phyloP scores from a whole-genome alignment of 2,888 invertebrate genomes.

The Tyria jacobaeae region DNA sequence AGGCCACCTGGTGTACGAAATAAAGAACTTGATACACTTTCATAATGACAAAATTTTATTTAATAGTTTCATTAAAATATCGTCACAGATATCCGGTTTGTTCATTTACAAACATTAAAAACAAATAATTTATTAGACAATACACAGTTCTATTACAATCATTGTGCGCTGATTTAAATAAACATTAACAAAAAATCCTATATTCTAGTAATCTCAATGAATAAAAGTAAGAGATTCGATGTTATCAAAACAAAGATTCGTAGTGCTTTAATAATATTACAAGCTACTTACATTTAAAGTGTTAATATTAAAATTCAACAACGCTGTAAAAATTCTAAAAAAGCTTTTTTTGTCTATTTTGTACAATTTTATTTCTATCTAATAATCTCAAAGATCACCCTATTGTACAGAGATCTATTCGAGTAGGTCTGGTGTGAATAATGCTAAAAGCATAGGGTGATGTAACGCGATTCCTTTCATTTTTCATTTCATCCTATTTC shows the following conservation, averaged over 20 bases:
- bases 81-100: conserved; percentile 72
- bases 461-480: neutral
- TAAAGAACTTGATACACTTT: conserved; percentile 36
- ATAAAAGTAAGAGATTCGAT: conserved; percentile 80
- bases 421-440: conserved; percentile 22
- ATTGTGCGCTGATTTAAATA: conserved; percentile 80
- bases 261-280: conserved; percentile 63
- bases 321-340: conserved; percentile 77
- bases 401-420: conserved; percentile 47
- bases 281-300: conserved; percentile 46
- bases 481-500: neutral
- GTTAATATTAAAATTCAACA: conserved; percentile 67
- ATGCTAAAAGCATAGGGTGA: neutral
- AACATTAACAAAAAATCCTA: conserved; percentile 74
- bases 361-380: conserved; percentile 69
- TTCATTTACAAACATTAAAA: conserved; percentile 69
- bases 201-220: conserved; percentile 81
- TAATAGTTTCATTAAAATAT: conserved; percentile 78
- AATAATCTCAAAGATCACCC: conserved; percentile 76
- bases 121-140: conserved; percentile 84
- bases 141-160: conserved; percentile 68
- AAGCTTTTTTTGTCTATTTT: conserved; percentile 65
- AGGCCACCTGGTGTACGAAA: conserved; percentile 14
- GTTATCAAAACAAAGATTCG: conserved; percentile 56
- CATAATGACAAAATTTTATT: conserved; percentile 76